Evolutionary conservation across 2,797 vertebrate species (phyloP).

Genomic region (Perdix hodgsoniae): DNA sequence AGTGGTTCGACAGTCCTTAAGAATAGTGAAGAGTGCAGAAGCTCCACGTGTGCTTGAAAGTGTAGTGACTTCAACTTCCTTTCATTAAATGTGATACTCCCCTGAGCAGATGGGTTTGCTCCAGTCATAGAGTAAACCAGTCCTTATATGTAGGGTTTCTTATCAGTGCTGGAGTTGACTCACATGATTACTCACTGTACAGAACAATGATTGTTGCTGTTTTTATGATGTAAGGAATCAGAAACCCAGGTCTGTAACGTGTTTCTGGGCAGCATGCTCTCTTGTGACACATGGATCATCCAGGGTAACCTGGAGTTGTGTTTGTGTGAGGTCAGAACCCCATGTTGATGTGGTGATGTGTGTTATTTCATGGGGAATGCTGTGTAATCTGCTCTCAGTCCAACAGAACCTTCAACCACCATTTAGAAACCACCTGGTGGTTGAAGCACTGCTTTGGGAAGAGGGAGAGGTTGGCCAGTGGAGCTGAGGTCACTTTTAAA

Average conservation of each 20-base stretch:
- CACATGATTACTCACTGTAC: not conserved
- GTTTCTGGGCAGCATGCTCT: not conserved
- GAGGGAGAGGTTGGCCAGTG: no score
- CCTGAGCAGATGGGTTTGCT: not conserved
- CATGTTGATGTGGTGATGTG: accelerated
- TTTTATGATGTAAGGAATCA: not conserved
- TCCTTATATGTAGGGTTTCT: not conserved
- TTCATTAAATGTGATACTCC: accelerated
- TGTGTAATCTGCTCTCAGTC: accelerated
- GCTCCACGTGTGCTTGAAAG: accelerated
- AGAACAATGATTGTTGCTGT: not conserved
- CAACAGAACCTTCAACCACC: not conserved
- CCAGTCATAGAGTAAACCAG: not conserved
- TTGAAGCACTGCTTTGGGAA: not conserved
- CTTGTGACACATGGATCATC: no score
- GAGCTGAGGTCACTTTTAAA: not conserved
- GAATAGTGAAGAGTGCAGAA: accelerated
- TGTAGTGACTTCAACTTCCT: accelerated
- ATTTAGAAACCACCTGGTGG: not conserved
- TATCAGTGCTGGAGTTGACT: not conserved
- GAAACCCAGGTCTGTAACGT: accelerated
- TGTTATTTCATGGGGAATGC: not conserved
- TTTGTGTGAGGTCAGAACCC: not conserved
- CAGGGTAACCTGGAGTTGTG: not conserved
- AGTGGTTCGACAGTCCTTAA: not conserved